Evolutionary conservation across 2,113 vertebrate genomes (phyloP), one percentile per base, ranked within the genome.

Genomic region (Corydoras maculifer): DNA sequence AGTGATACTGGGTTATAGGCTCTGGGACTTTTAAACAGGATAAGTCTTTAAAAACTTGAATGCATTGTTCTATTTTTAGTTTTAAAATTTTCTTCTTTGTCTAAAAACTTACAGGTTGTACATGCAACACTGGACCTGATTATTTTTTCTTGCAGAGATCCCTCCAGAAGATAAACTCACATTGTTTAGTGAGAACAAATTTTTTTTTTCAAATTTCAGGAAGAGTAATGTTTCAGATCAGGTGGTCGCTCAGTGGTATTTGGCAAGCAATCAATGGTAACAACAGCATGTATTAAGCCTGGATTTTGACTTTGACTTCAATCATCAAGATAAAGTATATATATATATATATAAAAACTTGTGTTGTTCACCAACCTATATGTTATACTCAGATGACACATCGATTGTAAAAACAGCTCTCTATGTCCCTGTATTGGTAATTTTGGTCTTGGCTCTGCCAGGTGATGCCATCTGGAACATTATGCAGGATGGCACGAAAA

Each of bases 41-140:
- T 43, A 0, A 8, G 35, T 43, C 35, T 43, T 8, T 43, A 43
- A 43, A 43, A 43, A 43, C 35, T 5, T 43, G 7, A 43, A 43
- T 43, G 35, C 35, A 43, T 2, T 35, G 32, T 35, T 66, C 9
- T 55, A 25, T 58, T 8, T 35, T 43, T 50, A 13, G 62, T 50
- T 68, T 43, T 7, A 9, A 59, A 14, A 13, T 4, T 59, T 25
- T 65, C 5, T 69, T 31, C 25, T 65, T 65, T 43, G 11, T 54
- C 35, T 98, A 95, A 91, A 72, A 79, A 98, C 80, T 86, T 99
- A 76, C 93, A 96, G 79, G 90, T 91, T 25, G 88, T 99, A 79
- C 96, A 94, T 83, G 87, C 84, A 3, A 94, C 95, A 0, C 93
- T 99, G 80, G 94, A 98, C 84, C 83, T 96, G 69, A 96, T 99